Base-by-base conservation (phyloP, 2,888 invertebrate species). In the Polydrusus tereticollis region DNA sequence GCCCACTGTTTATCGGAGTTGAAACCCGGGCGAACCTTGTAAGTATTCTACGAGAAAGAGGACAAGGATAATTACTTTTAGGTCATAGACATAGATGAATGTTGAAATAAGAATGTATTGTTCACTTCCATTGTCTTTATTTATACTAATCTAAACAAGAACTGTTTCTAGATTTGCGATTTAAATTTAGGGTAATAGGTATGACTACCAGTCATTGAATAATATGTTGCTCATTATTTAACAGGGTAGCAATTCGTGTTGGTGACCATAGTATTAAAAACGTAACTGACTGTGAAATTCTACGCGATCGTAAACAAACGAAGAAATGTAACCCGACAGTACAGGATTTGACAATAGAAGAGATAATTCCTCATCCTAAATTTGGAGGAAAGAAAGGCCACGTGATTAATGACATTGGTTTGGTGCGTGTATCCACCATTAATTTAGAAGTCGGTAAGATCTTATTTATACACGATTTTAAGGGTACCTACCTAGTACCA, bases 181-280 rank as follows among this genome's bases (percentile, higher is more conserved):
- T n/a, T n/a, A n/a, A n/a, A n/a, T n/a, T n/a, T n/a, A n/a, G n/a
- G n/a, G n/a, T n/a, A n/a, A n/a, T n/a, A n/a, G n/a, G n/a, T n/a
- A n/a, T n/a, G n/a, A n/a, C n/a, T n/a, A n/a, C n/a, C n/a, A n/a
- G n/a, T n/a, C 65, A 23, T 52, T n/a, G 43, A 12, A 59, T 23
- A 55, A 10, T 29, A 14, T 23, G 26, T 55, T 20, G 47, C 47
- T 60, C 50, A 18, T 26, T 26, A 38, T 69, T 64, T 77, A 80
- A 64, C 76, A 90, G 90, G 69, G 82, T 87, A 62, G 88, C 89
- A 29, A 88, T 91, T 10, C 87, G 92, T 26, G 84, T 93, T 36
- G 92, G 92, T 1, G 92, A 92, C 74, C 88, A 90, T 76, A 87
- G 89, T 77, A 79, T 87, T 52, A 82, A 81, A 55, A 84, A 83